Evolutionary conservation across 2,113 vertebrate genomes (phyloP), one percentile per base, ranked within the genome.

Genomic region (Chelonoidis abingdonii): DNA sequence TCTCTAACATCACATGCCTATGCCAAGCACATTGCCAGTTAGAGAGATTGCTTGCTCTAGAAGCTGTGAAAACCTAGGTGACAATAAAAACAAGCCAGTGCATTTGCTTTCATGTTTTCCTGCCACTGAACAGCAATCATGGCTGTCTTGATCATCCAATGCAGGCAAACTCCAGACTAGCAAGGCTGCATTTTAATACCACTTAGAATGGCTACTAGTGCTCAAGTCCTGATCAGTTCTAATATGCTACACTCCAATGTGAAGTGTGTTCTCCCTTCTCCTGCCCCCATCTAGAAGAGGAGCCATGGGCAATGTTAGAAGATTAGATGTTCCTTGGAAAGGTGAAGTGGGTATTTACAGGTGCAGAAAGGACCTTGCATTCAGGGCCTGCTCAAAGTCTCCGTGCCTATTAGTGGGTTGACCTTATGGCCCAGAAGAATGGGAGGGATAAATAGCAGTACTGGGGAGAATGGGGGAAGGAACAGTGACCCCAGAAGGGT

Each of bases 271-370:
- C 41, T 79, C 41, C 72, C 79, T 94, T 96, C 88, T 90, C 90
- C 87, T 92, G 72, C 96, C 35, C 96, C 96, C 96, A 96, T 95
- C 47, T 82, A 91, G 88, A 92, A 41, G n/a, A 97, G 94, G 90
- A 96, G 96, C 92, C 3, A 2, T 57, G 21, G 19, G 69, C n/a
- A 81, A 82, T 41, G 8, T 24, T 0, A 0, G 0, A 0, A 21
- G 78, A 84, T 90, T 10, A 22, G 52, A 50, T n/a, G 0, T 3
- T 76, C 86, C 89, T 53, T 38, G 90, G 88, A 50, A 84, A 90
- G 84, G 24, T 10, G 22, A 19, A 12, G 22, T 41, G 41, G 22
- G 10, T 76, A 44, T 78, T 47, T 25, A 78, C 12, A 56, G 83
- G 83, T 92, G 90, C 72, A 57, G 84, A 52, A 85, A 79, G 79